A percentile compares a stretch with the other conserved stretches of the same genome.
phyloP scores from a whole-genome alignment of 2,113 vertebrate species.

The Pseudorasbora parva region DNA sequence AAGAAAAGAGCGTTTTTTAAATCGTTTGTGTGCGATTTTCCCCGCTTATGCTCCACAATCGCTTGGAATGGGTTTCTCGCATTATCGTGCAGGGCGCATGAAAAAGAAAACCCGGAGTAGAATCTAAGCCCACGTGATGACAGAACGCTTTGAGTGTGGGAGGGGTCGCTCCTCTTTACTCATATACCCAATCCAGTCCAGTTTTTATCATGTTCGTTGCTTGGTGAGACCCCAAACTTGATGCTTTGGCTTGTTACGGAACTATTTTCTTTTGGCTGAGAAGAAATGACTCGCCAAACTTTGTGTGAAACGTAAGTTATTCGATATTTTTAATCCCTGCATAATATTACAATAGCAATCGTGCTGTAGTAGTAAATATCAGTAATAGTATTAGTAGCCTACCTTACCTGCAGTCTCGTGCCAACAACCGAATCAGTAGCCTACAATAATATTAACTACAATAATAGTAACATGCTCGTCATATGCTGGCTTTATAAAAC shows the following conservation, averaged over 20 bases:
- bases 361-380: neutral
- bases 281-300: neutral
- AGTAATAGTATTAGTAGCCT: neutral
- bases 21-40: too few relatives aligned
- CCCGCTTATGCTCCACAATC: neutral
- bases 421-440: neutral
- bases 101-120: neutral
- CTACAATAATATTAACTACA: neutral
- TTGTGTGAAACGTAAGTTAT: conserved; percentile 5
- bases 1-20: too few relatives aligned
- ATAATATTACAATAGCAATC: neutral
- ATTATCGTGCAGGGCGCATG: neutral
- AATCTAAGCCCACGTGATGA: too few relatives aligned
- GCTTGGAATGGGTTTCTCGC: neutral
- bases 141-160: neutral
- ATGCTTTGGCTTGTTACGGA: neutral
- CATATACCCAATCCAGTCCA: neutral
- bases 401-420: neutral
- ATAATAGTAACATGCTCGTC: neutral
- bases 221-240: neutral
- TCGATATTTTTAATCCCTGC: neutral
- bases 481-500: too few relatives aligned
- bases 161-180: neutral
- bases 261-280: neutral
- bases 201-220: conserved; percentile 1